Base-by-base conservation (phyloP, 2,113 vertebrate genomes). In the Henicopernis longicauda region DNA sequence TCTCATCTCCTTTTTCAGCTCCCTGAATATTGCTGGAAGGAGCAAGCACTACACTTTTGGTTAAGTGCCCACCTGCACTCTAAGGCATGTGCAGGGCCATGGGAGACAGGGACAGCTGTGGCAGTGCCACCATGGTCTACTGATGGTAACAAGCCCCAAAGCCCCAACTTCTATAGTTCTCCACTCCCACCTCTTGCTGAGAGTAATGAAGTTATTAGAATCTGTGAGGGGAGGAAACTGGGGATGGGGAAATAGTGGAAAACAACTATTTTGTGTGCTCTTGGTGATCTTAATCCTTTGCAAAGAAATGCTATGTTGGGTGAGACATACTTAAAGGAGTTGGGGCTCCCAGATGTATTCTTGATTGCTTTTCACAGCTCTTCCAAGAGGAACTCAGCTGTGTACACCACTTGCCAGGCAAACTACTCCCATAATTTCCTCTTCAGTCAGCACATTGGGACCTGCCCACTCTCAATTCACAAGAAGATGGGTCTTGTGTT, bases 1-100 rank as follows among this genome's bases (percentile, higher is more conserved):
- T 93, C 49, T 93, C 62, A n/a, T 79, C 83, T 96, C 67, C 86
- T 81, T 45, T 84, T 58, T 58, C 81, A 74, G 77, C 63, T 91
- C 72, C 73, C 54, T 36, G 59, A 92, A 70, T 54, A 36, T 31
- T 57, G 67, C 62, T 44, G 91, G 27, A 13, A 86, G 50, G 40
- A 81, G 52, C 1, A 1, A 91, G 40, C 59, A 8, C 32, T 20
- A n/a, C 40, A 21, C 40, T 82, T 66, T 21, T n/a, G 25, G 50
- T 49, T 17, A 65, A 89, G 90, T 23, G 71, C 44, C 34, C 29
- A 49, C 58, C 74, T 95, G 88, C 3, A 7, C 44, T 66, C 26
- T 10, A 0, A 50, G 65, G 57, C 65, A 54, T 16, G 19, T 52
- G 55, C 38, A 49, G 66, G 61, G 65, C 17, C 58, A 40, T 4